Conservation (phyloP, 2,113 vertebrate genomes). For the Lasiurus borealis region DNA sequence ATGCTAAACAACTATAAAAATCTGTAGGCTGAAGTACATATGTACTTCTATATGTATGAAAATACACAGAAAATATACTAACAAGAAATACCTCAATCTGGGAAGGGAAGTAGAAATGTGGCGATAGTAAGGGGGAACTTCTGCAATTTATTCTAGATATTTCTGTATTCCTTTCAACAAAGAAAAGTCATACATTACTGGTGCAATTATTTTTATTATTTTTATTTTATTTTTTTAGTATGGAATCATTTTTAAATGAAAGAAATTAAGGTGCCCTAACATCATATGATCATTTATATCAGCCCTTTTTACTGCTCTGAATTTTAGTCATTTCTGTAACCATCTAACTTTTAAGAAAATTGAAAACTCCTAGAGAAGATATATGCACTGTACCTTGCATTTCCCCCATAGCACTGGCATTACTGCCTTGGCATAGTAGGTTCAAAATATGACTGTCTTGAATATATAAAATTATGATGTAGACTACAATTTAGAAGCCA, state of each 20-base stretch:
- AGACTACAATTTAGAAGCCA: neutral
- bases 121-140: neutral
- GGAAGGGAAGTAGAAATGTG: neutral
- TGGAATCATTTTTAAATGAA: slow-evolving; percentile 37
- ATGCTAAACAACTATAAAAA: neutral
- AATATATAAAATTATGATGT: neutral
- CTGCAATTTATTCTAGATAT: neutral
- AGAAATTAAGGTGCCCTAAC: neutral
- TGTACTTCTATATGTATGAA: neutral
- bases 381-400: neutral
- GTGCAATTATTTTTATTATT: neutral
- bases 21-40: neutral
- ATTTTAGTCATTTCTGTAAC: neutral
- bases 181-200: neutral
- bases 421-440: neutral
- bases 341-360: neutral
- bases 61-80: neutral
- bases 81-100: neutral
- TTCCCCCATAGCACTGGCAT: neutral
- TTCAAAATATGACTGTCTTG: neutral
- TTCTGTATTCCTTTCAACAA: slow-evolving; percentile 40
- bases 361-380: neutral
- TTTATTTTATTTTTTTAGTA: neutral
- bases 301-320: neutral
- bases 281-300: neutral